These are phyloP conservation scores for Carposina sasakii DNA, from an alignment of 1,140 invertebrate genomes.

Conservation along the genomic window DNA sequence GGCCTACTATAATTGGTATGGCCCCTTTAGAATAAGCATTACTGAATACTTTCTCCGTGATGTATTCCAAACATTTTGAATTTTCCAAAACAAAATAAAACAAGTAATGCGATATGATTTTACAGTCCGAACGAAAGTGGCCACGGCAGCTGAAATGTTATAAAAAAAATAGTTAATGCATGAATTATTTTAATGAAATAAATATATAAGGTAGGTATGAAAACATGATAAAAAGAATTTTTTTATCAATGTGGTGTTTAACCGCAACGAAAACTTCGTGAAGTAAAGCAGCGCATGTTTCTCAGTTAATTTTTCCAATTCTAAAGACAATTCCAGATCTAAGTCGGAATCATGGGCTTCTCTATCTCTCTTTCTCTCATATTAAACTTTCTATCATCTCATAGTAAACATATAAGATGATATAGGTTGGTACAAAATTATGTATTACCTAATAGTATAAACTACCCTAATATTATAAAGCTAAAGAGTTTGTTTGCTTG, in stretches of 20 bases:
- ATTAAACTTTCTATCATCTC: too few relatives aligned
- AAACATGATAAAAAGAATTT: not conserved
- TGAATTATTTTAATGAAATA: not conserved
- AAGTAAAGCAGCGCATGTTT: too few relatives aligned
- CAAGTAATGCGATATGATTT: conserved; percentile 74
- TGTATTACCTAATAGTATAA: too few relatives aligned
- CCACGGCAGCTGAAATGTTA: conserved; percentile 74
- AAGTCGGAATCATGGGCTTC: too few relatives aligned
- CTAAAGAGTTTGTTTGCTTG: too few relatives aligned
- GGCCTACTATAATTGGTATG: conserved; percentile 82
- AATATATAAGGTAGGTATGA: not conserved
- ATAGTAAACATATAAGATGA: too few relatives aligned
- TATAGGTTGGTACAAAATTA: too few relatives aligned
- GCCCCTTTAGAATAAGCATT: conserved; percentile 76
- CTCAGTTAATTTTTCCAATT: not conserved
- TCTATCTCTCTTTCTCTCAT: too few relatives aligned
- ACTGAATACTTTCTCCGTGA: conserved; percentile 82
- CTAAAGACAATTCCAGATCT: not conserved
- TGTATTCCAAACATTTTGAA: conserved; percentile 79
- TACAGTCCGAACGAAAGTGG: conserved; percentile 75
- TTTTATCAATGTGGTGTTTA: too few relatives aligned
- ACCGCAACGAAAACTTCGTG: too few relatives aligned
- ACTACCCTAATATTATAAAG: too few relatives aligned
- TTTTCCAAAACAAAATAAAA: conserved; percentile 88
- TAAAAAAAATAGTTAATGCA: conserved; percentile 12